phyloP scores from a whole-genome alignment of 2,888 invertebrate species.

The Litoditis marina region DNA sequence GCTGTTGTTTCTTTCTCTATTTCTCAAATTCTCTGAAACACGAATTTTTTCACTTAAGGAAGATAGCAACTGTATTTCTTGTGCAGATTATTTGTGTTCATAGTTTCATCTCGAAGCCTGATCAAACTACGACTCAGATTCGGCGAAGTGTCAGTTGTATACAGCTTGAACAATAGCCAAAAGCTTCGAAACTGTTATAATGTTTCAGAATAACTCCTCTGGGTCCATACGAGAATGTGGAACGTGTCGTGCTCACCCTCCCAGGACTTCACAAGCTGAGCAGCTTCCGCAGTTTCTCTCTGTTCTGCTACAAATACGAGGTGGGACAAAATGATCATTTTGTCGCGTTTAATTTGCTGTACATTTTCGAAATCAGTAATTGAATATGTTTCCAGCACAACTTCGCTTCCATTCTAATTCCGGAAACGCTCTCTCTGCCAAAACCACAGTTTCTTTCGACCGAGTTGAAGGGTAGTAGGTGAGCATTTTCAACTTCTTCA shows the following conservation, averaged over 20 bases:
- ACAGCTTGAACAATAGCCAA: no score
- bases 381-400: slow-evolving; percentile 40
- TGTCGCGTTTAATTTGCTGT: neutral
- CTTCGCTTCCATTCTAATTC: slow-evolving; percentile 50
- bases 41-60: no score
- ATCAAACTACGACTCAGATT: no score
- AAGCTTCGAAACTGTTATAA: no score
- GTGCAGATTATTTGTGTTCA: no score
- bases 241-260: slow-evolving; percentile 55
- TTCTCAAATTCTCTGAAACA: no score
- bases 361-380: neutral
- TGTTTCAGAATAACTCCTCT: slow-evolving; percentile 43
- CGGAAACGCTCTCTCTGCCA: slow-evolving; percentile 49
- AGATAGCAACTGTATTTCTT: no score
- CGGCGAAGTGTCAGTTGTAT: no score
- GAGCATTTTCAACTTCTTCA: neutral
- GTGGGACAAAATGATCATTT: slow-evolving; percentile 11
- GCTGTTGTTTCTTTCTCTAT: no score
- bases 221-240: slow-evolving; percentile 43
- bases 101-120: no score
- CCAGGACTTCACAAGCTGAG: slow-evolving; percentile 47
- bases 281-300: slow-evolving; percentile 55
- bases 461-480: slow-evolving; percentile 45
- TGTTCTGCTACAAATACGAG: slow-evolving; percentile 47
- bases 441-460: slow-evolving; percentile 43